Evolutionary conservation across 1,140 invertebrate genomes (phyloP).

Genomic region (Drosophila gunungcola): DNA sequence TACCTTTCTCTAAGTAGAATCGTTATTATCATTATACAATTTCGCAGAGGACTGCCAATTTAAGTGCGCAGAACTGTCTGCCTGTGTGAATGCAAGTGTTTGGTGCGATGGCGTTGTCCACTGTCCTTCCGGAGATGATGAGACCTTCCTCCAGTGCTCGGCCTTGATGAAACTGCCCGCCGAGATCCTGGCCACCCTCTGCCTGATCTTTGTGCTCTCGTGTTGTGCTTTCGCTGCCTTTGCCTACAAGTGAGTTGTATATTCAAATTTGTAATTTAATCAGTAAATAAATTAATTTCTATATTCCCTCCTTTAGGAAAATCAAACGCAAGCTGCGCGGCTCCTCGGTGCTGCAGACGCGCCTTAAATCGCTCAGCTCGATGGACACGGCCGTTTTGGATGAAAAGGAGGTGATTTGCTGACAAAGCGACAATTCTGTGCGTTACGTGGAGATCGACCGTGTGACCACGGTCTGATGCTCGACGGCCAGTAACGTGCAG

Average conservation of each 20-base stretch:
- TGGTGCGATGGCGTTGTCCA: constrained; percentile 95
- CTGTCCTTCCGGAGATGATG: constrained; percentile 95
- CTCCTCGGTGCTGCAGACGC: constrained; percentile 90
- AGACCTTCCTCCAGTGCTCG: constrained; percentile 92
- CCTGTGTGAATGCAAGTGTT: constrained; percentile 94
- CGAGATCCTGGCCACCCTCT: constrained; percentile 88
- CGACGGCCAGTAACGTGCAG: constrained; percentile 74
- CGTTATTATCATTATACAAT: background rate
- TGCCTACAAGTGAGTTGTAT: constrained; percentile 79
- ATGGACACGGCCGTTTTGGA: constrained; percentile 91
- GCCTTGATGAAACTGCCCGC: constrained; percentile 90
- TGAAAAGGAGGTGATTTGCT: constrained; percentile 95
- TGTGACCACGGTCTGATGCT: constrained; percentile 93
- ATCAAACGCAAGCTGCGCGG: constrained; percentile 87
- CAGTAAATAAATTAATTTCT: too few relatives aligned
- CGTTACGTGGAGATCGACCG: constrained; percentile 95
- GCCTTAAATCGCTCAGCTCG: constrained; percentile 90
- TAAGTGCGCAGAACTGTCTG: constrained; percentile 93
- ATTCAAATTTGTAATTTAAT: too few relatives aligned
- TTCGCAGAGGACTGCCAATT: constrained; percentile 89
- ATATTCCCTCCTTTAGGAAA: constrained; percentile 49
- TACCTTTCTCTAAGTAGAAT: too few relatives aligned
- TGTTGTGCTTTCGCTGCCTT: constrained; percentile 81
- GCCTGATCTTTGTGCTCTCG: constrained; percentile 84
- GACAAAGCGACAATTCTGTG: constrained; percentile 96